Evolutionary conservation across 2,797 vertebrate species (phyloP), one percentile per base, ranked within the genome.

Genomic region (Psittacula derbiana): DNA sequence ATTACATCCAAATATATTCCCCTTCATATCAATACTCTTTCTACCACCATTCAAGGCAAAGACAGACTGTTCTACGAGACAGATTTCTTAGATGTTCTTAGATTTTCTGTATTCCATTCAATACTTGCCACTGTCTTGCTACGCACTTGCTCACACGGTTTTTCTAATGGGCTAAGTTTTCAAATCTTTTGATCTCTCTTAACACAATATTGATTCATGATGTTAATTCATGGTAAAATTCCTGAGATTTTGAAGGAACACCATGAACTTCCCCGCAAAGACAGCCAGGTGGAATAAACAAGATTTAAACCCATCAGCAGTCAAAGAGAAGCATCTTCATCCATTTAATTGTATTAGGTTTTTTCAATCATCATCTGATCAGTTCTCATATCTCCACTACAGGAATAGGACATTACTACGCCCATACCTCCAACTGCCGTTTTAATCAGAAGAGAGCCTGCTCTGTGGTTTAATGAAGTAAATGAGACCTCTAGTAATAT

Each of bases 401-500:
- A 82, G 60, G 75, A 91, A 58, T 12, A 89, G 83, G 67, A 53
- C 28, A 33, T 65, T 71, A 83, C 57, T 52, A 55, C 18, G 47
- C 69, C 84, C 86, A 83, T 84, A 90, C 84, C 66, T 92, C 80
- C 69, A 88, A 71, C 74, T 71, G 43, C 19, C 78, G 72, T 80
- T 96, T 94, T 97, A 97, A 98, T 97, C 96, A 97, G 96, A 95
- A 89, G 86, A 93, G 72, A 65, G 72, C 44, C 80, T 94, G 79
- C 36, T 78, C 92, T 93, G 89, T 88, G 86, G 78, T 96, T 98
- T 98, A 98, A 98, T 98, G 97, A 97, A 96, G 96, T 97, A 98
- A 98, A 98, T 96, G 96, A 98, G 97, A 98, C 97, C 97, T 97
- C 71, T 1, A 86, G 97, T 98, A 98, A 97, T 97, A 98, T 97